Evolutionary conservation across 1,140 invertebrate species (phyloP).

Genomic region (Hypsibius dujardini): DNA sequence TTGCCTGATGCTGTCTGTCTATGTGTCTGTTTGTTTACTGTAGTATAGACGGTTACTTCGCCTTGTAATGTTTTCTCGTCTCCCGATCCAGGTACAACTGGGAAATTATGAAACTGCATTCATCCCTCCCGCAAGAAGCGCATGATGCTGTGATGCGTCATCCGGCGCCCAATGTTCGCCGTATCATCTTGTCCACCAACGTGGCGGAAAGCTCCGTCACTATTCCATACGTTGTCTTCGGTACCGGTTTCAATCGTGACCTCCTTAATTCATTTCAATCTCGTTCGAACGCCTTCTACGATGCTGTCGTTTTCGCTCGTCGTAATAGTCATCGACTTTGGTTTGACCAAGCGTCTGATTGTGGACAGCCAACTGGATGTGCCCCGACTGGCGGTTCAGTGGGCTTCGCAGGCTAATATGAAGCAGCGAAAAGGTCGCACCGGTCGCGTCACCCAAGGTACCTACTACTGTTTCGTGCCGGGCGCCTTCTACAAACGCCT

Average conservation of each 20-base stretch:
- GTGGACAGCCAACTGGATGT: constrained; percentile 58
- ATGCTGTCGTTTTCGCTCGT: constrained; percentile 23
- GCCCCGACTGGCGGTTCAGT: constrained; percentile 53
- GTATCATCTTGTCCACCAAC: constrained; percentile 77
- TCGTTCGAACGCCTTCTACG: not conserved
- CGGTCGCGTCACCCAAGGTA: not conserved
- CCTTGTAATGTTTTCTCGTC: constrained; percentile 4
- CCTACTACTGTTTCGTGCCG: not conserved
- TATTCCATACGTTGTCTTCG: constrained; percentile 75
- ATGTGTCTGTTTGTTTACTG: not conserved
- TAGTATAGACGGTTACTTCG: not conserved
- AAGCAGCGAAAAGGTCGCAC: constrained; percentile 51
- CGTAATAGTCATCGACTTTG: constrained; percentile 78
- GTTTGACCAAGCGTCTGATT: constrained; percentile 63
- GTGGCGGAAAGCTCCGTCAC: constrained; percentile 94
- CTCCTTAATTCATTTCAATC: constrained; percentile 15
- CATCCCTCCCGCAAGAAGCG: constrained; percentile 31
- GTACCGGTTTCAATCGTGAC: constrained; percentile 28
- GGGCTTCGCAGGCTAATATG: constrained; percentile 76
- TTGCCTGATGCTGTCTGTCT: constrained; percentile 1
- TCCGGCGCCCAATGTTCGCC: constrained; percentile 16
- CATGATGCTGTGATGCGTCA: constrained; percentile 24
- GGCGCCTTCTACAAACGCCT: not conserved
- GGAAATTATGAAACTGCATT: constrained; percentile 30
- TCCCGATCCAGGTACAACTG: constrained; percentile 25